Evolutionary conservation across 2,888 invertebrate genomes (phyloP).

Genomic region (Smittia sp.): DNA sequence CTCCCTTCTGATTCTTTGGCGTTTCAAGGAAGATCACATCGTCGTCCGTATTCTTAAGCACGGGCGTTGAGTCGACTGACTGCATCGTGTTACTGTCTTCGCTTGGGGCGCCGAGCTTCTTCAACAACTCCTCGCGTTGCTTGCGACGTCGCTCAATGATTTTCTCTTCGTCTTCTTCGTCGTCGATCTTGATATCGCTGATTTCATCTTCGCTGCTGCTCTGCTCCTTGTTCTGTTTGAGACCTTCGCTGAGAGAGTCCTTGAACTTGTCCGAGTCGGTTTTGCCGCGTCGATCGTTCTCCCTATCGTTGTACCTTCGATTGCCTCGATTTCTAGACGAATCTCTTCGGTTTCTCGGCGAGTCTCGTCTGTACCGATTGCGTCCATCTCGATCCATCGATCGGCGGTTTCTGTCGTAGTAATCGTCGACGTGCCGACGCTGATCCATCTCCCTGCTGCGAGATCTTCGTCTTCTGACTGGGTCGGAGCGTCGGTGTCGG

Average conservation of each 20-base stretch:
- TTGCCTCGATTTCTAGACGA: not conserved
- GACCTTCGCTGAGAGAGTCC: constrained; percentile 76
- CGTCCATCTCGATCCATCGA: constrained; percentile 48
- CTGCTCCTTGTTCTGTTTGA: constrained; percentile 63
- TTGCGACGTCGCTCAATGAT: constrained; percentile 86
- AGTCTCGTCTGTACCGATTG: constrained; percentile 47
- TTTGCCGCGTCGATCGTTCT: constrained; percentile 43
- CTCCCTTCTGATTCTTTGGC: not conserved
- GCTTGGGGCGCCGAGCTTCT: constrained; percentile 49
- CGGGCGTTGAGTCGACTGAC: constrained; percentile 34
- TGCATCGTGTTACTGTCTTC: constrained; percentile 42
- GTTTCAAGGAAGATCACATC: not conserved
- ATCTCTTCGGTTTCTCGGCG: constrained; percentile 46
- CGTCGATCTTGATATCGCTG: constrained; percentile 68
- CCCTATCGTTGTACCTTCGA: not conserved
- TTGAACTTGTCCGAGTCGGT: constrained; percentile 59
- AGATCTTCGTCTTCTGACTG: not conserved
- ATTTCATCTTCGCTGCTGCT: constrained; percentile 70
- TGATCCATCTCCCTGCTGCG: not conserved
- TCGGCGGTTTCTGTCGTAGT: constrained; percentile 39
- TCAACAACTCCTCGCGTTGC: constrained; percentile 81
- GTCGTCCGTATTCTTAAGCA: constrained; percentile 16
- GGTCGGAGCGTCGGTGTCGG: constrained; percentile 44
- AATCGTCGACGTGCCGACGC: constrained; percentile 42
- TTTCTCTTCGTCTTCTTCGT: constrained; percentile 89